Base-by-base conservation (phyloP, 1,140 invertebrate species). In the Bombus vancouverensis region DNA sequence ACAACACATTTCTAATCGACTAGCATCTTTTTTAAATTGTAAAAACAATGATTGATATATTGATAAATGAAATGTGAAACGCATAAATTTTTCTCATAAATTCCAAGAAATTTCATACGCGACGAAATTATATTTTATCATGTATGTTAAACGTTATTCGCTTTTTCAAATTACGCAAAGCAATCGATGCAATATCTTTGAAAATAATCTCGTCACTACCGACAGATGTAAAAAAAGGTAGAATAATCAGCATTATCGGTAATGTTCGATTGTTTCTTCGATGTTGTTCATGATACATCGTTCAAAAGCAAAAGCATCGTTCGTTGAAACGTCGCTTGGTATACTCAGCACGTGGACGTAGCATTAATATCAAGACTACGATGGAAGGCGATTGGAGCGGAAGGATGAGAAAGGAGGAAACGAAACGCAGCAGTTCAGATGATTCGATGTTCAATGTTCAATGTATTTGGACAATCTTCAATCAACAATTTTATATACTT, bases 391-490 rank as follows among this genome's bases (percentile, higher is more conserved):
- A 59, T 65, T 66, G 79, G 83, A 81, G 18, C 81, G 65, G 37
- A 83, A 34, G 84, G 75, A 80, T 81, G 57, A 85, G 68, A 72
- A 81, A 91, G 86, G 86, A 89, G 88, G 91, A 88, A 94, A 94
- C 92, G 93, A 94, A 94, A 95, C 91, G 92, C 93, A 94, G 92
- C 91, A 93, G 89, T 92, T 89, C 44, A 86, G 88, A 87, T 91
- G 70, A 88, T 92, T 94, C 90, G 90, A 93, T 92, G 89, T 92
- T 94, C 78, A 87, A 93, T 91, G 92, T 92, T 93, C 90, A 93
- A 93, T 95, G 91, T 95, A 95, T 95, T 95, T 95, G 91, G 92
- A 92, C 92, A 94, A 94, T 91, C 90, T 90, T 93, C 88, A 89
- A 92, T 94, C 92, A 94, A 94, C 93, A 94, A 91, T 92, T 93